Conservation (phyloP, 2,797 vertebrate genomes). For the Glossophaga mutica region DNA sequence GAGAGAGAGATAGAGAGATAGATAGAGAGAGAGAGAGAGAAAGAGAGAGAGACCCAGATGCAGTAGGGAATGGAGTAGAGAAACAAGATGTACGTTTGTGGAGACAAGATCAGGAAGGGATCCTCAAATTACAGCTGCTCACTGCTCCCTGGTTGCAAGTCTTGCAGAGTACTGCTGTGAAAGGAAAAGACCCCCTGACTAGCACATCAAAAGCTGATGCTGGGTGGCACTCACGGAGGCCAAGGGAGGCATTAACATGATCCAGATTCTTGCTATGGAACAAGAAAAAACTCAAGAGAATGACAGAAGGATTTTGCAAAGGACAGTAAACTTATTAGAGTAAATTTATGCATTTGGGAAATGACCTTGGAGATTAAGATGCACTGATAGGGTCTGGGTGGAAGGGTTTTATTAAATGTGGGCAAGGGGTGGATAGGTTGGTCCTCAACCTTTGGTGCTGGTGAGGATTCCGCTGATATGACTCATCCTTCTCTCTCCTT, state of each 20-base stretch:
- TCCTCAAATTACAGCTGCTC: neutral
- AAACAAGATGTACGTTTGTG: neutral
- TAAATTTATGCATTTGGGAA: neutral
- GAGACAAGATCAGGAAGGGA: neutral
- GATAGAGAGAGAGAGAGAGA: too few species aligned
- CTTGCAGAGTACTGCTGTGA: neutral
- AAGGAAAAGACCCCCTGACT: neutral
- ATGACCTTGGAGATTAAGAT: neutral
- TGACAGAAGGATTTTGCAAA: neutral
- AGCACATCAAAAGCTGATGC: neutral
- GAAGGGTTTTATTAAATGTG: neutral
- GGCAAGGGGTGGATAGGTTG: neutral
- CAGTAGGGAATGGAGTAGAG: neutral
- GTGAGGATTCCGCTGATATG: neutral
- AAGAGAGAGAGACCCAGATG: neutral
- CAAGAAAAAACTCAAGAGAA: neutral
- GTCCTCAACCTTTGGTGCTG: neutral
- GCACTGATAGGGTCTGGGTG: neutral
- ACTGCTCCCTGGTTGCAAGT: neutral
- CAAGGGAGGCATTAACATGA: neutral
- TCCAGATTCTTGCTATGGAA: neutral
- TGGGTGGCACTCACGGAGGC: neutral
- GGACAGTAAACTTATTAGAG: neutral
- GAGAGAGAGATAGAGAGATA: too few species aligned
- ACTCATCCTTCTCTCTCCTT: neutral